A percentile compares a stretch with the other conserved stretches of the same genome.
Conservation (phyloP, 2,888 invertebrate genomes). For the Scaptodrosophila latifasciaeformis region DNA sequence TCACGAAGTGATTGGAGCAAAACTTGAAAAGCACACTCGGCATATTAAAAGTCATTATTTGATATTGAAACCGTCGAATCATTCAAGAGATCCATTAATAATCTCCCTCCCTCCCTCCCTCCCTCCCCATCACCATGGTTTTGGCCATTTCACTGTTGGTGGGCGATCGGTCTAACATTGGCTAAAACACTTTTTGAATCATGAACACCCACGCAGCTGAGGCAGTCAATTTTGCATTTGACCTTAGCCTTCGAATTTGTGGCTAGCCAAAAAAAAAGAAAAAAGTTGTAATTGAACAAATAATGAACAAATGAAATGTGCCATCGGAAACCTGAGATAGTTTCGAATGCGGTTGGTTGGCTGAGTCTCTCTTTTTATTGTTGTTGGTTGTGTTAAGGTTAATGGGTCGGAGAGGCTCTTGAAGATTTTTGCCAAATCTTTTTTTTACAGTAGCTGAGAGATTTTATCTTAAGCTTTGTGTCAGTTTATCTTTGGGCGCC, state of each 20-base stretch:
- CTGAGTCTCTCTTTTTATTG: not conserved
- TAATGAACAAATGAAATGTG: not conserved
- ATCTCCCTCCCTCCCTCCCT: no score
- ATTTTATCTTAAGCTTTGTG: slow-evolving; percentile 31
- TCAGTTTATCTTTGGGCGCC: slow-evolving; percentile 32
- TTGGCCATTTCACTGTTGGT: no score
- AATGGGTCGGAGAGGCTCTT: slow-evolving; percentile 31
- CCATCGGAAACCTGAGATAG: no score
- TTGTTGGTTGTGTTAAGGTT: slow-evolving; percentile 24
- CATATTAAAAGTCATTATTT: no score
- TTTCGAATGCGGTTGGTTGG: slow-evolving; percentile 2
- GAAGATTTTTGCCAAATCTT: slow-evolving; percentile 1
- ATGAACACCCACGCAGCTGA: slow-evolving; percentile 18
- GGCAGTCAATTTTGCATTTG: no score
- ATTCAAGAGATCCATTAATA: no score
- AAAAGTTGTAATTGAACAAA: slow-evolving; percentile 31
- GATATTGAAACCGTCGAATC: no score
- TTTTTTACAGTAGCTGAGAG: slow-evolving; percentile 28
- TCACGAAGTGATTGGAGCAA: no score
- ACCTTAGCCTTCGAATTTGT: slow-evolving; percentile 54
- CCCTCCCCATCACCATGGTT: slow-evolving; percentile 5
- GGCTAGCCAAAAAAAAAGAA: not conserved
- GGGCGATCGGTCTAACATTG: slow-evolving; percentile 53
- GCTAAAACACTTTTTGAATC: slow-evolving; percentile 32
- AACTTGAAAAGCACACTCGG: no score